Percentiles rank a stretch among this genome's conserved stretches.
Evolutionary conservation across 2,113 vertebrate species (phyloP).

Genomic region (Heliornis fulica): DNA sequence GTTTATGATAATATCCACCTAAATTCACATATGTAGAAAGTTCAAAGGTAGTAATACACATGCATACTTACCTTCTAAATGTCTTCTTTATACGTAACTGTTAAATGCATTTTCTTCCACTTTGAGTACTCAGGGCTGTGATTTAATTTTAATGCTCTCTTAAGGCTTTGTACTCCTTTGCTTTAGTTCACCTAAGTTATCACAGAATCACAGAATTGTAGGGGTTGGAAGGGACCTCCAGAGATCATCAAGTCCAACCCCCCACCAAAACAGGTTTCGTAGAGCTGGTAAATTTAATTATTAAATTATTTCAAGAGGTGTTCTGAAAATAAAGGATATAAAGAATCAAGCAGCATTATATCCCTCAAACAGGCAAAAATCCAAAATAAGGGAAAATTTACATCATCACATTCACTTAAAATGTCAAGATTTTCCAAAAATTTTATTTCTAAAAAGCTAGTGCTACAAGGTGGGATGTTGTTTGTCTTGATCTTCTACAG

Average conservation of each 20-base stretch:
- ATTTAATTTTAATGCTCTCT: background rate
- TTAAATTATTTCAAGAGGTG: accelerated
- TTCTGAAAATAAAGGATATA: background rate
- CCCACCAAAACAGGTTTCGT: too few relatives aligned
- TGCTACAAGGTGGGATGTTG: background rate
- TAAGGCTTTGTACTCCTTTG: background rate
- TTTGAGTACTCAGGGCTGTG: background rate
- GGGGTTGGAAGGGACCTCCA: too few relatives aligned
- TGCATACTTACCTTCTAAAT: background rate
- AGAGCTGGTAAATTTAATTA: too few relatives aligned
- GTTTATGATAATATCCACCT: background rate
- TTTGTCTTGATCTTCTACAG: background rate
- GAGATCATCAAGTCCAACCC: too few relatives aligned
- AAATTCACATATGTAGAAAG: background rate
- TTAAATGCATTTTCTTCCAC: background rate
- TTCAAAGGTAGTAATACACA: background rate
- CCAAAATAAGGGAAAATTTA: background rate
- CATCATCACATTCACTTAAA: background rate
- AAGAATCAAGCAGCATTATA: background rate
- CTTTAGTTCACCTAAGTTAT: background rate
- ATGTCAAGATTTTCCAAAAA: background rate
- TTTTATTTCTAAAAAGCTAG: background rate
- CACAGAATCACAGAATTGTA: too few relatives aligned
- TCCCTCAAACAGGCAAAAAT: background rate
- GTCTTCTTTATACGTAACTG: background rate